Evolutionary conservation across 1,140 invertebrate species (phyloP), one percentile per base, ranked within the genome.

Genomic region (Adoxophyes honmai): DNA sequence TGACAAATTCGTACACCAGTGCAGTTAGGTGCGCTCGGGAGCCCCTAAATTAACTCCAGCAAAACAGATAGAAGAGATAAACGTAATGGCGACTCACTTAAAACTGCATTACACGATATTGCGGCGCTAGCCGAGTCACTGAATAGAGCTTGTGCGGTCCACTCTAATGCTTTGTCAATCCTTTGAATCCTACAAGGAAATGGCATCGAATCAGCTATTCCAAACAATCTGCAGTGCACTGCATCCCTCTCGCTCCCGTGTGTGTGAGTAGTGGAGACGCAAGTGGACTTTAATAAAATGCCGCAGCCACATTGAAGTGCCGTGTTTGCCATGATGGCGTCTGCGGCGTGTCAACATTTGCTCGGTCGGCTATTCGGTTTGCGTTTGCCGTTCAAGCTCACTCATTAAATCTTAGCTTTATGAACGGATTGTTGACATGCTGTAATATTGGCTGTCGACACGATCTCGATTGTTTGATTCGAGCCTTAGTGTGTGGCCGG

Each of bases 391-490:
- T 13, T 0, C 21, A 13, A 28, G 21, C 21, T 16, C 42, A 21
- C 42, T 48, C 42, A 48, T 48, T 48, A 48, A 48, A 48, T 48
- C 42, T 48, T 48, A 33, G 42, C 42, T 48, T 48, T 48, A 48
- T 48, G 42, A 48, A 48, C 21, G 21, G 42, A 48, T n/a, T 13
- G 11, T 28, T 28, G 21, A 28, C 21, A 28, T 28, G 21, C 21
- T 28, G 21, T 28, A 28, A 28, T 28, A 28, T 28, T 28, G 21
- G 21, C 11, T 48, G 42, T 48, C 28, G 21, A 28, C 16, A 36
- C 15, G 38, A 42, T 13, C 6, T 42, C 9, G 15, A 38, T 38
- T 38, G 11, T 38, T 14, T 38, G 9, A 14, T 38, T 38, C 37
- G 11, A 38, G 13, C 7, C 37, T 14, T 11, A 38, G 4, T 10